These are phyloP conservation scores for Oophaga sylvatica DNA, from an alignment of 2,797 vertebrate genomes.

Conservation along the genomic window DNA sequence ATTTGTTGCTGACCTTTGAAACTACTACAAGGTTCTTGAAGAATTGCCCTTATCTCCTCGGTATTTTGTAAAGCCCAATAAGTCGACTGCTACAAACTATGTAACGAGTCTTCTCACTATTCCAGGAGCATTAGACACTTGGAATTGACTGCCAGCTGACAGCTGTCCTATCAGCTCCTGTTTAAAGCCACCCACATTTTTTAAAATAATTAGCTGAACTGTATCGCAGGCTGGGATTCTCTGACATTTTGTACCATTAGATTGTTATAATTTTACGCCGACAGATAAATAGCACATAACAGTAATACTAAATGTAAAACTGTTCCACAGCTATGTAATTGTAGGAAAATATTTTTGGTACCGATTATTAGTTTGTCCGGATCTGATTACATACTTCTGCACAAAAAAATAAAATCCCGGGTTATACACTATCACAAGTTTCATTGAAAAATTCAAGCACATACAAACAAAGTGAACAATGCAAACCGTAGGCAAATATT, in stretches of 20 bases:
- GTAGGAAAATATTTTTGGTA: not conserved
- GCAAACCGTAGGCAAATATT: too few species aligned
- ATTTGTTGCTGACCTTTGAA: slow-evolving; percentile 2
- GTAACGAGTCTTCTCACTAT: not conserved
- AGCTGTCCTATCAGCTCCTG: slow-evolving; percentile 16
- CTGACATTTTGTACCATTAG: not conserved
- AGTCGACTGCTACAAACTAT: not conserved
- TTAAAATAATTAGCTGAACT: slow-evolving; percentile 30
- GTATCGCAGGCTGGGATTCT: not conserved
- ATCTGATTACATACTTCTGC: not conserved
- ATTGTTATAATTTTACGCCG: not conserved
- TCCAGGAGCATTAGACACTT: not conserved
- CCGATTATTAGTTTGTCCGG: not conserved
- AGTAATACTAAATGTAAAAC: not conserved
- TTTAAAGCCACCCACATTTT: slow-evolving; percentile 28
- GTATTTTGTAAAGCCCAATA: not conserved
- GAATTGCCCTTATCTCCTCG: not conserved
- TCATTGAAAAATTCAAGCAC: too few species aligned
- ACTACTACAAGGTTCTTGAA: not conserved
- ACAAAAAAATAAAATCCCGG: not conserved
- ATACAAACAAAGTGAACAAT: too few species aligned
- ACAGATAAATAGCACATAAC: not conserved
- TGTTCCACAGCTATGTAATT: not conserved
- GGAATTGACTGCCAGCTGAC: slow-evolving; percentile 25
- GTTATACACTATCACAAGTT: too few species aligned